Evolutionary conservation across 2,797 vertebrate species (phyloP).

Genomic region (Poliocrania exsul): DNA sequence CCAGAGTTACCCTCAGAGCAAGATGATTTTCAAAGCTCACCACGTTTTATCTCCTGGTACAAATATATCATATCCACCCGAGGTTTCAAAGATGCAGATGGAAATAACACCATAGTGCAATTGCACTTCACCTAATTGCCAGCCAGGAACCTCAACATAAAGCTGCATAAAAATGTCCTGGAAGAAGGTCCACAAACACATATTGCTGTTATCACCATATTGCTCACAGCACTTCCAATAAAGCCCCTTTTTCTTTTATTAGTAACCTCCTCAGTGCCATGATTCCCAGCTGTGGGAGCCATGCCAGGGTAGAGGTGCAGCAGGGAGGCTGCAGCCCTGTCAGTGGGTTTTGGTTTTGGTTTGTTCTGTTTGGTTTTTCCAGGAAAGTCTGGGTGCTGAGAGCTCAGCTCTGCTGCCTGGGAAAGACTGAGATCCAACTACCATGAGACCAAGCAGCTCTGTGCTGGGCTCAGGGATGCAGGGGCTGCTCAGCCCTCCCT

Average conservation of each 20-base stretch:
- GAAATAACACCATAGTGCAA: background rate
- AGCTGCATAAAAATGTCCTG: background rate
- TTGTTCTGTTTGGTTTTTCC: background rate
- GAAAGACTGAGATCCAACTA: background rate
- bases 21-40: background rate
- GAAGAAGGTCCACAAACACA: accelerated
- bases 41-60: background rate
- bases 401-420: background rate
- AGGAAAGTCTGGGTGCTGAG: background rate
- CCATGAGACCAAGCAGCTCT: accelerated
- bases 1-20: background rate
- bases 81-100: background rate
- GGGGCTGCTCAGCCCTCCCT: background rate
- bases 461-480: background rate
- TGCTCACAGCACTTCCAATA: background rate
- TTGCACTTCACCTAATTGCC: background rate
- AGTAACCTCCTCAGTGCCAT: background rate
- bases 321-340: background rate
- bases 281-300: background rate
- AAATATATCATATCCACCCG: background rate
- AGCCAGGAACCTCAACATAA: background rate
- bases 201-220: background rate
- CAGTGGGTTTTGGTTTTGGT: background rate
- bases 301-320: accelerated
- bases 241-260: background rate